phyloP scores from a whole-genome alignment of 2,888 invertebrate species.

The Eristalinus sepulchralis region DNA sequence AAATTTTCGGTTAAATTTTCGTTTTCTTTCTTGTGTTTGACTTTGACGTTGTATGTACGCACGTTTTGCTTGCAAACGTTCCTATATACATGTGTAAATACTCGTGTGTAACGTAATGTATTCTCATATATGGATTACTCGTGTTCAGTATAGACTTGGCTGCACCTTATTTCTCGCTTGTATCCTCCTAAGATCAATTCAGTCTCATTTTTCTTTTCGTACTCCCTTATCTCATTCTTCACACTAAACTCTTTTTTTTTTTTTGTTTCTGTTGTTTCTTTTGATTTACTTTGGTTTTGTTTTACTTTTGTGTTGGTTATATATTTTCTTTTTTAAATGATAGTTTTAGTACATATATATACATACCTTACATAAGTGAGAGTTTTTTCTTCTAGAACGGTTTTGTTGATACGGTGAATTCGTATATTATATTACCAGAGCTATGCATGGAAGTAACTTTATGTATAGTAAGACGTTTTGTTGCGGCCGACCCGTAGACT shows the following conservation, averaged over 20 bases:
- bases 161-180: conserved; percentile 43
- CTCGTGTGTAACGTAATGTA: background rate
- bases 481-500: conserved; percentile 27
- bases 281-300: background rate
- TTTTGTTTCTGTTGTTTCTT: background rate
- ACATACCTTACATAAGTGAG: background rate
- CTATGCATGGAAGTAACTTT: conserved; percentile 34
- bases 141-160: conserved; percentile 21
- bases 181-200: conserved; percentile 18
- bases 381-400: background rate
- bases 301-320: conserved; percentile 1
- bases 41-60: conserved; percentile 50
- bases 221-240: background rate
- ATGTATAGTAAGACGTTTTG: conserved; percentile 13
- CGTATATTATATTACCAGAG: background rate
- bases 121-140: conserved; percentile 3
- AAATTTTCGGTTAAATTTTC: background rate
- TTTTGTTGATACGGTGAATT: background rate
- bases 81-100: conserved; percentile 52
- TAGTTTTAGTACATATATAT: background rate
- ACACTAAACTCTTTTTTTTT: conserved; percentile 8
- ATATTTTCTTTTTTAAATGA: background rate
- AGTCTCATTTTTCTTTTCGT: conserved; percentile 25
- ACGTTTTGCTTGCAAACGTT: conserved; percentile 57
- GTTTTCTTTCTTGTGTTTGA: conserved; percentile 20